Conservation (phyloP, 2,888 invertebrate genomes). For the Achlya flavicornis region DNA sequence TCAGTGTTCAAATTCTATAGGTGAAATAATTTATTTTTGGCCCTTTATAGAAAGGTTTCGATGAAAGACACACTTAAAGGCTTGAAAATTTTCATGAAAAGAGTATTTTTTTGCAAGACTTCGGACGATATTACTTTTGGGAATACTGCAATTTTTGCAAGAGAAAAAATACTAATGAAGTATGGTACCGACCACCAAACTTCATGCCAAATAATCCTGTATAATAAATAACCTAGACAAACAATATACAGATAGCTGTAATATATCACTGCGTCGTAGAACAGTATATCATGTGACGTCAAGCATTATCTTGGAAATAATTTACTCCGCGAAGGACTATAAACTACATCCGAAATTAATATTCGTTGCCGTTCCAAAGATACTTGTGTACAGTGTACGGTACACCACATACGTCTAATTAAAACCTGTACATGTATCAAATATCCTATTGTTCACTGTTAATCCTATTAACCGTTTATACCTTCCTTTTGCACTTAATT, state of each 20-base stretch:
- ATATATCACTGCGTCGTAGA: background rate
- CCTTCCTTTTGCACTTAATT: background rate
- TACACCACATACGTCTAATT: slow-evolving; percentile 1
- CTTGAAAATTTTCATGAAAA: slow-evolving; percentile 20
- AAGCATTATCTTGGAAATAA: slow-evolving; percentile 19
- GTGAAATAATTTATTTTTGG: slow-evolving; percentile 66
- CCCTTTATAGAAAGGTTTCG: slow-evolving; percentile 46
- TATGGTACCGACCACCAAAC: background rate
- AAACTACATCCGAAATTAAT: slow-evolving; percentile 19
- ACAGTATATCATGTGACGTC: slow-evolving; percentile 10
- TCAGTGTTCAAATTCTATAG: slow-evolving; percentile 69
- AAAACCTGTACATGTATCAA: background rate
- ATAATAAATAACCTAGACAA: background rate
- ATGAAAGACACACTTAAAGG: slow-evolving; percentile 36
- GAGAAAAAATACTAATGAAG: background rate
- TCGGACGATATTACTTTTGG: background rate
- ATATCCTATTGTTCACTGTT: background rate
- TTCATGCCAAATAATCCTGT: background rate
- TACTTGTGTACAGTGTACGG: background rate
- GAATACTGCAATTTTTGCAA: no score
- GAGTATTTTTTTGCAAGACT: slow-evolving; percentile 25
- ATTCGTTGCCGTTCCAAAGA: background rate
- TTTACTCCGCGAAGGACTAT: slow-evolving; percentile 18
- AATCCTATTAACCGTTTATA: background rate
- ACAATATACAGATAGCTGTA: background rate